Conservation (phyloP, 2,113 vertebrate species). For the Lontra canadensis region DNA sequence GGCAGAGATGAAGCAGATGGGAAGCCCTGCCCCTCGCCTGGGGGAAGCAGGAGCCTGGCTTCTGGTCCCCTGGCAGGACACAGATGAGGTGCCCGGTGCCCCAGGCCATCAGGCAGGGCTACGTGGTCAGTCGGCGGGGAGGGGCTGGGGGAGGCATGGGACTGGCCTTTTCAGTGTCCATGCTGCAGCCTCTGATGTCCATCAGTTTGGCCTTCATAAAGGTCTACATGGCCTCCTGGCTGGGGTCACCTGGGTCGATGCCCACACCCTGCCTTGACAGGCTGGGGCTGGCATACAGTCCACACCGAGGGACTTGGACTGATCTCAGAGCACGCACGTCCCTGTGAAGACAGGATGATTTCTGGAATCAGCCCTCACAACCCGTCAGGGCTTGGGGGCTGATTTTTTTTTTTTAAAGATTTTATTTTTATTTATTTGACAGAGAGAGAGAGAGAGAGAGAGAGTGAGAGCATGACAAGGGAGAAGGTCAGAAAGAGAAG, state of each 20-base stretch:
- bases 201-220: neutral
- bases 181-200: neutral
- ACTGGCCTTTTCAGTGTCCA: neutral
- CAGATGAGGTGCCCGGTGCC: too few relatives aligned
- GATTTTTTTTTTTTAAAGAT: too few relatives aligned
- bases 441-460: too few relatives aligned
- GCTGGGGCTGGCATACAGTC: conserved; percentile 86
- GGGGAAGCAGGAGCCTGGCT: too few relatives aligned
- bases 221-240: neutral
- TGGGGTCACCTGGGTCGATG: neutral
- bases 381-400: conserved; percentile 88
- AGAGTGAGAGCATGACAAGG: too few relatives aligned
- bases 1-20: neutral
- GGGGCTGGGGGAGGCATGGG: too few relatives aligned
- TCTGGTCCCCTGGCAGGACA: neutral
- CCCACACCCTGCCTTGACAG: rapidly evolving
- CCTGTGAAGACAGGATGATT: conserved; percentile 92
- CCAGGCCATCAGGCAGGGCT: neutral
- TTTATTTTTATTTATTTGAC: too few relatives aligned
- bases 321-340: conserved; percentile 94
- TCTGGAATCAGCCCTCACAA: conserved; percentile 91
- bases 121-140: rapidly evolving
- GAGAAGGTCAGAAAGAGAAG: too few relatives aligned
- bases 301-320: conserved; percentile 92
- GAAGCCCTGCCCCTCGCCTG: rapidly evolving